Base-by-base conservation (phyloP, 1,140 invertebrate genomes). In the Heliconius himera region DNA sequence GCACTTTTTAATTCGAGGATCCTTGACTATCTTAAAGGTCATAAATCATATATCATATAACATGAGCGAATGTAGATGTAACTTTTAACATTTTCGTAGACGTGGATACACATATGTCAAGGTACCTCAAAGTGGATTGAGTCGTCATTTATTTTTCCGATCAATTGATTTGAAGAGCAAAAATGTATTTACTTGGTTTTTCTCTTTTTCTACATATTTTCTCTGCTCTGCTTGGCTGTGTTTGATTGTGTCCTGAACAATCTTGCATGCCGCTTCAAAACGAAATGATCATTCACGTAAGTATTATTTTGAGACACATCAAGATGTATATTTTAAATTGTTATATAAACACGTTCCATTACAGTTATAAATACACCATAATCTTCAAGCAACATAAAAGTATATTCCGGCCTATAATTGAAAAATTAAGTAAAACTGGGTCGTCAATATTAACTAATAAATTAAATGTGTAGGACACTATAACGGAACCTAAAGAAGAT, bases 221-320 rank as follows among this genome's bases (percentile, higher is more conserved):
- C 95, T 96, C 96, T 96, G 96, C 96, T 96, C 96, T 96, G 96
- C 96, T 96, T 96, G 95, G 95, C 95, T 95, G 95, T 96, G 96
- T 96, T 96, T 96, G 96, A 96, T 96, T 96, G 95, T 96, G 95
- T 96, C 96, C 95, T 95, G 95, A 95, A 96, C 95, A 95, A 95
- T 96, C 92, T 95, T 96, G 96, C 96, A 96, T 96, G 96, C 95
- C 94, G 96, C 96, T 96, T 96, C 96, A 95, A 96, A 95, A 94
- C 97, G 96, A 97, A 97, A 97, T 92, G 91, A 95, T 95, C 94
- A 95, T 96, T 96, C 97, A 95, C 96, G 98, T 96, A 98, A 98
- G 96, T 96, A 96, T 96, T 95, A 91, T 93, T 94, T 94, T 94
- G 93, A 92, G 91, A 94, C 93, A 93, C 93, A 93, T 94, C 91